phyloP scores from a whole-genome alignment of 2,797 vertebrate species.

The Gymnothorax reevesii region DNA sequence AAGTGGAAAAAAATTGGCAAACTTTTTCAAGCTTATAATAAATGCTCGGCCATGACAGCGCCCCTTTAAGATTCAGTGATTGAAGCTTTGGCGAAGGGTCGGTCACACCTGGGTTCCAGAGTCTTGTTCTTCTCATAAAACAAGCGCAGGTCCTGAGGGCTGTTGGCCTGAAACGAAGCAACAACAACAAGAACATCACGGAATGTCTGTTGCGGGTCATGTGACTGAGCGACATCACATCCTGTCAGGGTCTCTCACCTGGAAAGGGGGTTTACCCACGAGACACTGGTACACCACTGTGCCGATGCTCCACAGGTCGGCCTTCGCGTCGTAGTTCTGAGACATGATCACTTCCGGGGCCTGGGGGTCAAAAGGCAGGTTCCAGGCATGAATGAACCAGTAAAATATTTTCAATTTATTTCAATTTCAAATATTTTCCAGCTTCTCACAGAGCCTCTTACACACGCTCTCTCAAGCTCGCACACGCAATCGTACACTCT shows the following conservation, averaged over 20 bases:
- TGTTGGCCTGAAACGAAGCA: constrained; percentile 81
- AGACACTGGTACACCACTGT: constrained; percentile 97
- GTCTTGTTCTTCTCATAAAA: constrained; percentile 98
- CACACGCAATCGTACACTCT: no score
- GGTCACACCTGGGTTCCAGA: constrained; percentile 87
- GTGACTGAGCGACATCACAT: background rate
- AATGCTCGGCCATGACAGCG: no score
- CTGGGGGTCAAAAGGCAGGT: constrained; percentile 58
- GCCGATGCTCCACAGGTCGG: constrained; percentile 96
- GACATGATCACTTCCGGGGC: constrained; percentile 98
- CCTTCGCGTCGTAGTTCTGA: constrained; percentile 95
- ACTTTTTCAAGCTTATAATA: no score
- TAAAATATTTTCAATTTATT: background rate
- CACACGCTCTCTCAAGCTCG: no score
- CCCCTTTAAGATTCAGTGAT: background rate
- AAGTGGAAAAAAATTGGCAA: no score
- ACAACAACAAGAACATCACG: background rate
- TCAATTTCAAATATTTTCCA: no score
- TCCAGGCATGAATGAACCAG: background rate
- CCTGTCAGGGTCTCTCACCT: constrained; percentile 72
- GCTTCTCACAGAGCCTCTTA: no score
- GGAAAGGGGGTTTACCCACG: constrained; percentile 95
- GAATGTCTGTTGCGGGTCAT: background rate
- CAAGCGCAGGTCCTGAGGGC: constrained; percentile 94
- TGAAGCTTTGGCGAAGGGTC: background rate